A percentile compares a stretch with the other conserved stretches of the same genome.
phyloP scores from a whole-genome alignment of 2,113 vertebrate genomes.

The Gallinago jamesoni region DNA sequence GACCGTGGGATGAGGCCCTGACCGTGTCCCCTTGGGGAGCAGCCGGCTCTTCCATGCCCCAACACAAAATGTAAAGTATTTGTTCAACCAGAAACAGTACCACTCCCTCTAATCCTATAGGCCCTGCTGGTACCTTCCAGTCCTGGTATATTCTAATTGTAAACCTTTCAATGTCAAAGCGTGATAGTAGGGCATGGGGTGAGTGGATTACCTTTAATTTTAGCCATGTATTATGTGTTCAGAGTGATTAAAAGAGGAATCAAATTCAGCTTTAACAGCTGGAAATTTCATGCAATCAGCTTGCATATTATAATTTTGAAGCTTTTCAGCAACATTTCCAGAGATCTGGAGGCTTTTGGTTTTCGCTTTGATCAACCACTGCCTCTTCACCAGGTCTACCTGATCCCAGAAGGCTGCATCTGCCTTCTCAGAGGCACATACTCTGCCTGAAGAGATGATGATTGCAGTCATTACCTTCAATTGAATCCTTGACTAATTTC shows the following conservation, averaged over 20 bases:
- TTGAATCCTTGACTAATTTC: background rate
- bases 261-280: slow-evolving; percentile 31
- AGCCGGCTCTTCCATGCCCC: background rate
- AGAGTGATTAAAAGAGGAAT: slow-evolving; percentile 32
- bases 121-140: background rate
- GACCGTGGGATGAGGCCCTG: accelerated
- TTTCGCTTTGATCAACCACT: background rate
- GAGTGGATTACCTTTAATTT: slow-evolving; percentile 37
- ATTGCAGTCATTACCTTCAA: background rate
- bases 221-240: slow-evolving; percentile 9
- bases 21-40: no score
- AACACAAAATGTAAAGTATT: background rate
- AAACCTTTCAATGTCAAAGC: slow-evolving; percentile 8
- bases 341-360: background rate
- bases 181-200: background rate
- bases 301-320: slow-evolving; percentile 2
- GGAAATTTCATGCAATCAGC: slow-evolving; percentile 23
- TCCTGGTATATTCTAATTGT: background rate
- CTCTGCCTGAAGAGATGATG: background rate
- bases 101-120: background rate
- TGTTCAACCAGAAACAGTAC: background rate
- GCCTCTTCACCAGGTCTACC: background rate
- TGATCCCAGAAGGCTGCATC: background rate
- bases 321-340: background rate
- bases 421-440: background rate